Base-by-base conservation (phyloP, 2,888 invertebrate genomes). In the Trissolcus japonicus region DNA sequence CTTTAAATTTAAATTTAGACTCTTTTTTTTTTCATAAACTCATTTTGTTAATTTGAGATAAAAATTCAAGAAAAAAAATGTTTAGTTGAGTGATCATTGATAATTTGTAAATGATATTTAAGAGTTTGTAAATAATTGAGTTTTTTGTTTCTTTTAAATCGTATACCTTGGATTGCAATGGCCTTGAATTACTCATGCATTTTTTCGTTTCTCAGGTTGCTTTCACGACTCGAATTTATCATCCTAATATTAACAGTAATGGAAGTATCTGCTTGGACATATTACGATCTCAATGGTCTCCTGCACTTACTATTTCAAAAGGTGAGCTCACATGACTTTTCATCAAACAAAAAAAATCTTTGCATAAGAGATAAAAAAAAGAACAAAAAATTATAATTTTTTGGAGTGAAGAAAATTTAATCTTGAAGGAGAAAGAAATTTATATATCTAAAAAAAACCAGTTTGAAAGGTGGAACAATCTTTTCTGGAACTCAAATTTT, bases 221-320 rank as follows among this genome's bases (percentile, higher is more conserved):
- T 91, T 99, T 99, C 93, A 99, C 98, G 91, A 99, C 99, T 90
- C 96, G 98, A 93, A 99, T 99, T 92, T 99, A 99, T 93, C 99
- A 99, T 92, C 99, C 99, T 90, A 99, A 99, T 93, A 99, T 99
- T 92, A 99, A 99, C 95, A 98, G 98, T 94, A 99, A 99, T 94
- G 99, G 99, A 92, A 98, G 98, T 92, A 99, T 99, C 93, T 99
- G 99, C 92, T 95, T 99, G 92, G 99, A 99, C 92, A 99, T 99
- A 92, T 94, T 99, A 92, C 95, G 98, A 92, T 95, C 98, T 92
- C 99, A 99, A 92, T 99, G 99, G 99, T 99, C 99, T 87, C 99
- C 99, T 89, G 99, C 99, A 90, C 94, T 99, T 91, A 99, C 99
- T 91, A 99, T 99, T 93, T 98, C 98, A 91, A 99, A 99, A 97